Base-by-base conservation (phyloP, 2,797 vertebrate species). In the Sciurus vulgaris region DNA sequence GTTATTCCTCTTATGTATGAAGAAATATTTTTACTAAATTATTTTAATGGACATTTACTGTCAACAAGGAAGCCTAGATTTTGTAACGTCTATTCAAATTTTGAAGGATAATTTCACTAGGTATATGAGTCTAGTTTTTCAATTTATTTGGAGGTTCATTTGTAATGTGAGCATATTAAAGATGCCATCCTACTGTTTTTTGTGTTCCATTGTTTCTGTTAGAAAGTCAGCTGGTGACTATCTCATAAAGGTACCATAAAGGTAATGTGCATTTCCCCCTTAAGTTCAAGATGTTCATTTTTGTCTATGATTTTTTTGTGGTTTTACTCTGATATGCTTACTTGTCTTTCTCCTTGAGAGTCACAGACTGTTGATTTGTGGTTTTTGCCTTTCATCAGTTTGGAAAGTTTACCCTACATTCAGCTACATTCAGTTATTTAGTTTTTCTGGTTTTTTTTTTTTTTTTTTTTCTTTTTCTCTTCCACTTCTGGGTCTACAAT, bases 321-420 rank as follows among this genome's bases (percentile, higher is more conserved):
- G 5, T 61, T 92, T 86, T 78, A 61, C 12, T 82, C 12, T 76
- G 2, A 86, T 88, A 38, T 20, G 12, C 88, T 87, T 89, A 47
- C 47, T 89, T 26, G 59, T 41, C 81, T 54, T 89, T 96, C 49
- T 81, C 6, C 41, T 89, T 93, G 44, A 20, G 8, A 47, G 6
- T 92, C 41, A 54, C 12, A 89, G 26, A 72, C 86, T 96, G 28
- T 83, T 91, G 33, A 91, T 11, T 82, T 95, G 10, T 35, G n/a
- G 3, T 73, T 92, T 93, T 35, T 94, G 11, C 20, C 20, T 93
- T 65, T 91, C 12, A 56, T 67, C 17, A 63, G 28, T 79, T 65
- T 89, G 13, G 10, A 72, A 95, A 78, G 87, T 70, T 82, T 38
- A 78, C 14, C 14, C 47, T 88, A 44, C 13, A 78, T 22, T 95